phyloP scores from a whole-genome alignment of 1,140 invertebrate species.

The Saxidomus purpurata region DNA sequence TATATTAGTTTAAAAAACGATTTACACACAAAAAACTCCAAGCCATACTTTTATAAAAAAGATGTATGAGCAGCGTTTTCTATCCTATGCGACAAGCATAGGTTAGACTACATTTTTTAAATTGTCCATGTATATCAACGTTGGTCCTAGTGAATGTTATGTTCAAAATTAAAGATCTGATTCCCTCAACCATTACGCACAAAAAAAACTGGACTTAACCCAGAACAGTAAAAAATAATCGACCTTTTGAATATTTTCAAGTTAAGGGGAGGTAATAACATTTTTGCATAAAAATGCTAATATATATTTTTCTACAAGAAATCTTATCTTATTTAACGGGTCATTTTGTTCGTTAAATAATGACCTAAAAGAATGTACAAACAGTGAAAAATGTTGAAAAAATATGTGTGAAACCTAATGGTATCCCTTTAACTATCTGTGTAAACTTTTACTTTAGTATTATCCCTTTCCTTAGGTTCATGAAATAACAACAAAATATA shows the following conservation, averaged over 20 bases:
- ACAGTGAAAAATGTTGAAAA: constrained; percentile 43
- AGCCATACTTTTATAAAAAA: constrained; percentile 24
- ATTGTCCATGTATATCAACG: constrained; percentile 33
- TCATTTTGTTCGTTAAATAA: constrained; percentile 44
- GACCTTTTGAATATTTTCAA: constrained; percentile 41
- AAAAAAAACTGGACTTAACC: constrained; percentile 42
- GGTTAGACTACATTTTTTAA: constrained; percentile 24
- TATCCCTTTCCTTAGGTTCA: constrained; percentile 42
- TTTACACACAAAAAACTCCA: constrained; percentile 41
- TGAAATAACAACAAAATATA: constrained; percentile 44
- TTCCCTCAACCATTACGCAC: constrained; percentile 37
- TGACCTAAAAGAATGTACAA: constrained; percentile 43
- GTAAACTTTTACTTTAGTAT: constrained; percentile 40
- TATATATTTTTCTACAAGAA: constrained; percentile 44
- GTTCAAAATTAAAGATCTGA: constrained; percentile 22
- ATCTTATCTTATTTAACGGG: constrained; percentile 36
- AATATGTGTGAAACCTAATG: constrained; percentile 33
- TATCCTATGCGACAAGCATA: constrained; percentile 20
- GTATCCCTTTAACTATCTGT: constrained; percentile 40
- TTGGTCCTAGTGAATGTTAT: constrained; percentile 36
- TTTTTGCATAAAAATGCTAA: constrained; percentile 40
- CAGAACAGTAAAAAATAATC: constrained; percentile 44
- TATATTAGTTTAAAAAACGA: constrained; percentile 13
- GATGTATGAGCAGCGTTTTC: neutral
- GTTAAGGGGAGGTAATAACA: constrained; percentile 37